phyloP scores from a whole-genome alignment of 2,113 vertebrate species.

The Cricetomys ansorgei region DNA sequence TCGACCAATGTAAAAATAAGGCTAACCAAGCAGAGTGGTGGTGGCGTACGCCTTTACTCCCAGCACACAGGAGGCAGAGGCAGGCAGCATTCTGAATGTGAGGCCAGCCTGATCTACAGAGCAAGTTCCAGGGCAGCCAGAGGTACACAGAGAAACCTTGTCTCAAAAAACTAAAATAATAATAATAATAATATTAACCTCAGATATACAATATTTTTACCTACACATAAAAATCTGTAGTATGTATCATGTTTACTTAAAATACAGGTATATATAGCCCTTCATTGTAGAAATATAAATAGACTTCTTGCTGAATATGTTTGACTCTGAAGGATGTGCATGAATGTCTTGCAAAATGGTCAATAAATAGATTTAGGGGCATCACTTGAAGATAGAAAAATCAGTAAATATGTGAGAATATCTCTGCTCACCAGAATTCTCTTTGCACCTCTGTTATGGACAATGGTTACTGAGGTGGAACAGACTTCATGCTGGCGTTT shows the following conservation, averaged over 20 bases:
- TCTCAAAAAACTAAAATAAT: no score
- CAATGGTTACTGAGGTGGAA: background rate
- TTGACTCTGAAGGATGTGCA: background rate
- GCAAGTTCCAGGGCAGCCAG: no score
- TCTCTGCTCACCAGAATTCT: conserved; percentile 39
- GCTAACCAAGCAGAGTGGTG: no score
- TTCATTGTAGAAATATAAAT: background rate
- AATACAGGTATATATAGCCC: background rate
- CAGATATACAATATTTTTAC: background rate
- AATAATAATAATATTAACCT: background rate
- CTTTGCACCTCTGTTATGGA: conserved; percentile 3
- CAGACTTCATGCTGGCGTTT: background rate
- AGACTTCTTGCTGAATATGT: background rate
- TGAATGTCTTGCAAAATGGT: conserved; percentile 27
- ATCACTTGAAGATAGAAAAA: conserved; percentile 19
- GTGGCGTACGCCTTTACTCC: no score
- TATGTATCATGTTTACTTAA: background rate
- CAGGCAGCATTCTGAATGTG: no score
- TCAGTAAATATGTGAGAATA: conserved; percentile 15
- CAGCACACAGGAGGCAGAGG: no score
- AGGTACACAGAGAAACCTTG: no score
- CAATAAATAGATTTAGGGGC: conserved; percentile 9
- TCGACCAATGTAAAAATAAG: conserved; percentile 27
- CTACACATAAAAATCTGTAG: background rate
- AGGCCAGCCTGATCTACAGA: no score